Conservation (phyloP, 2,113 vertebrate genomes). For the Entelurus aequoreus region DNA sequence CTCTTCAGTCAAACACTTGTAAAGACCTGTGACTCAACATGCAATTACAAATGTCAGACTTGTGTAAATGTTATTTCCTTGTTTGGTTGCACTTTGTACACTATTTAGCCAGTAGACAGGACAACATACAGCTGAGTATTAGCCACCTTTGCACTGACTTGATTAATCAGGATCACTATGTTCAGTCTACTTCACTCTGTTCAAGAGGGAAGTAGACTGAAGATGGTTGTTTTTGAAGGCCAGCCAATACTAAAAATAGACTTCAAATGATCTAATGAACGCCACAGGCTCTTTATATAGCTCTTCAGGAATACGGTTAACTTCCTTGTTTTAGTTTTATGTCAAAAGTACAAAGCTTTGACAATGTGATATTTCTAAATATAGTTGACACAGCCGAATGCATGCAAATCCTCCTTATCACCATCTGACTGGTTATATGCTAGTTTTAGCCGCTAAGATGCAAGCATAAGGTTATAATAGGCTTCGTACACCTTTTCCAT, state of each 20-base stretch:
- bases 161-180: neutral
- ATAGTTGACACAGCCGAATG: neutral
- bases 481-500: no score
- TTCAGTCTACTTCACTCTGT: no score
- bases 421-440: conserved; percentile 22
- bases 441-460: neutral
- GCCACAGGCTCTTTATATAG: conserved; percentile 4
- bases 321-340: neutral
- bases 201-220: neutral
- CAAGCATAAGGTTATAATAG: conserved; percentile 1
- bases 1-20: no score
- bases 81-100: neutral
- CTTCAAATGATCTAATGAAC: neutral
- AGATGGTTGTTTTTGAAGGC: conserved; percentile 10
- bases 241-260: conserved; percentile 52
- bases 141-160: neutral
- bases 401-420: conserved; percentile 2
- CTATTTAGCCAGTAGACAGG: no score
- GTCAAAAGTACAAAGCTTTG: neutral
- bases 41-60: no score
- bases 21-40: no score
- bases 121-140: neutral
- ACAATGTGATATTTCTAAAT: neutral
- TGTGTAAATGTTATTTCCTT: neutral
- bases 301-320: neutral